Base-by-base conservation (phyloP, 2,113 vertebrate species). In the Corythoichthys intestinalis region DNA sequence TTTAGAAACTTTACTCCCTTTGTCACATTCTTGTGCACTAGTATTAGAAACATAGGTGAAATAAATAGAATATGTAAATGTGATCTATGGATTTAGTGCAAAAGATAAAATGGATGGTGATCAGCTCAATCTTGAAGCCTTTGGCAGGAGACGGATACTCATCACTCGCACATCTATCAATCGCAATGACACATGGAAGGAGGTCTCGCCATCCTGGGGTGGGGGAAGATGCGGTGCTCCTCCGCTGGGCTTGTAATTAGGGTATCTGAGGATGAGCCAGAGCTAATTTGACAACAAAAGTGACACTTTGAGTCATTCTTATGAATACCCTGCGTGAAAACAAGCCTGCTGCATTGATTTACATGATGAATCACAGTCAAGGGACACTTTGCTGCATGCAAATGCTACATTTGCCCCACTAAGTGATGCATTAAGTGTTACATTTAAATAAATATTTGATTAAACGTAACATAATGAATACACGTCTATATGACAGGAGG, bases 271-370 rank as follows among this genome's bases (percentile, higher is more conserved):
- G 38, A 61, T 7, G 6, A 61, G 17, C 17, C 15, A 4, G 15
- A 11, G 59, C 59, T 61, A 61, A 61, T 61, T 61, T 41, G 59
- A 61, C 59, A 61, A 41, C 38, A 41, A 41, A 39, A 11, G 15
- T 44, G 59, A 61, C 59, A 61, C 37, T 4, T 6, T 34, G 53
- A 34, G 53, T 56, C 53, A 28, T 56, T 56, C 20, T 56, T 56
- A 56, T 56, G 53, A 56, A 56, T 28, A 56, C 20, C 59, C 38
- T 11, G 38, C 38, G 39, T 44, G 59, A 61, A 39, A 61, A 61
- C 59, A 61, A 61, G 59, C 15, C 38, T 17, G 59, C 38, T 61
- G 59, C 59, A 61, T 41, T 20, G 59, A 61, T 61, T 61, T 61
- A 61, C 59, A 44, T 61, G 59, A 61, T 44, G 15, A 61, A 61